Percentiles rank a stretch among this genome's conserved stretches.
Conservation (phyloP, 2,797 vertebrate genomes). For the Apodemus agrarius region DNA sequence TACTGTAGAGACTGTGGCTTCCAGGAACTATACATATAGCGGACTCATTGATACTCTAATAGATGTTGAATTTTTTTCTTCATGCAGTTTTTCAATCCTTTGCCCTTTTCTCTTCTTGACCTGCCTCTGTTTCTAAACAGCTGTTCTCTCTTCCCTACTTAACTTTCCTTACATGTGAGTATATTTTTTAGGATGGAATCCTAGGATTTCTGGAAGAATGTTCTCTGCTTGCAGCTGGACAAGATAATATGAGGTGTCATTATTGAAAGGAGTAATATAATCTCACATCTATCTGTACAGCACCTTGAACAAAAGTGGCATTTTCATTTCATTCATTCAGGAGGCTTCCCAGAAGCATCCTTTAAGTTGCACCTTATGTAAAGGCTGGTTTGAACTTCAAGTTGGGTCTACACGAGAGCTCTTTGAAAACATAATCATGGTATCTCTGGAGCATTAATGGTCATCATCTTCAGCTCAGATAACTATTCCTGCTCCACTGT, state of each 20-base stretch:
- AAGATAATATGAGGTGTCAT: neutral
- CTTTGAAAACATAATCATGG: neutral
- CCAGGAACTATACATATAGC: neutral
- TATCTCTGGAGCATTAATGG: slow-evolving; percentile 11
- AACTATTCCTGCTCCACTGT: neutral
- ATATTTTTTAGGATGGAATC: slow-evolving; percentile 10
- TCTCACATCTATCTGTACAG: neutral
- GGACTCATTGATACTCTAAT: neutral
- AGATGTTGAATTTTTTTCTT: neutral
- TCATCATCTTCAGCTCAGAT: neutral
- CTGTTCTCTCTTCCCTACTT: neutral
- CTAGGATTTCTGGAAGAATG: slow-evolving; percentile 35
- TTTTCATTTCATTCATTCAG: neutral
- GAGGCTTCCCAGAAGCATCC: neutral
- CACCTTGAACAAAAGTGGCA: neutral
- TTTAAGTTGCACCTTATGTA: slow-evolving; percentile 18
- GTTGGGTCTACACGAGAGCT: slow-evolving; percentile 31
- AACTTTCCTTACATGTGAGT: slow-evolving; percentile 36
- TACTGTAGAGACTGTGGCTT: neutral
- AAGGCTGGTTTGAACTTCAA: slow-evolving; percentile 16
- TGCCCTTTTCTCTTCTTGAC: neutral
- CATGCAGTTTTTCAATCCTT: neutral
- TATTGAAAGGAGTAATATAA: neutral
- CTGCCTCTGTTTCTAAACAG: neutral
- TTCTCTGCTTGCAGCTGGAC: neutral